Conservation (phyloP, 1,140 invertebrate species). For the Drosophila bocqueti region DNA sequence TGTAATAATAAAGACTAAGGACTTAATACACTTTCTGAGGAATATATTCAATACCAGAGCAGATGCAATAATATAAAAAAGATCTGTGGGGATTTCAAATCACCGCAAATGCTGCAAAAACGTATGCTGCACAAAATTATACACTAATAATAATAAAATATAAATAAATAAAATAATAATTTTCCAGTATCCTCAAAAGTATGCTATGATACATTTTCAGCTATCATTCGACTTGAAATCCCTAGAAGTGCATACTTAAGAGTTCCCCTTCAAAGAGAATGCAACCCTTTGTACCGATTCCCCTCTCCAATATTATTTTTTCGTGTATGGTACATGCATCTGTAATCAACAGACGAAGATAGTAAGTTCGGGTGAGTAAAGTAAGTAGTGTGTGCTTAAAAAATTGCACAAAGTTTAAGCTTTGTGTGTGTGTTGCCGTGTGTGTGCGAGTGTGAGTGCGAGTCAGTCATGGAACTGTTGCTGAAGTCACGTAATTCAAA, state of each 20-base stretch:
- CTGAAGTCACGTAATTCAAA: slow-evolving; percentile 83
- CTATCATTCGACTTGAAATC: background rate
- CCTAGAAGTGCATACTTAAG: background rate
- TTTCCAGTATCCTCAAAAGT: background rate
- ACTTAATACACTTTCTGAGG: slow-evolving; percentile 15
- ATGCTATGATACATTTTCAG: background rate
- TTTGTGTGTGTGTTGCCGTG: slow-evolving; percentile 3
- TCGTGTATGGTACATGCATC: slow-evolving; percentile 60
- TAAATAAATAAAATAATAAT: too few species aligned
- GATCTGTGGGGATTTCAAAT: background rate
- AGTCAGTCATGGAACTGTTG: slow-evolving; percentile 80
- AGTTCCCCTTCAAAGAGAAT: background rate
- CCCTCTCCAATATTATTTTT: slow-evolving; percentile 50
- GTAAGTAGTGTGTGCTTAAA: slow-evolving; percentile 70
- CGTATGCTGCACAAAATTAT: background rate
- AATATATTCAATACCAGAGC: background rate
- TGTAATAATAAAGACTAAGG: slow-evolving; percentile 10
- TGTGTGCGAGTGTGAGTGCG: slow-evolving; percentile 27
- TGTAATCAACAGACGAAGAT: slow-evolving; percentile 73
- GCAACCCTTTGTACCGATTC: background rate
- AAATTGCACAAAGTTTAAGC: slow-evolving; percentile 63
- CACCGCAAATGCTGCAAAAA: background rate
- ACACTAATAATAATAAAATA: too few species aligned
- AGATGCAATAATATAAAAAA: background rate
- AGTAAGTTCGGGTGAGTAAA: slow-evolving; percentile 54